Conservation (phyloP, 2,113 vertebrate species). For the Rynchops niger region DNA sequence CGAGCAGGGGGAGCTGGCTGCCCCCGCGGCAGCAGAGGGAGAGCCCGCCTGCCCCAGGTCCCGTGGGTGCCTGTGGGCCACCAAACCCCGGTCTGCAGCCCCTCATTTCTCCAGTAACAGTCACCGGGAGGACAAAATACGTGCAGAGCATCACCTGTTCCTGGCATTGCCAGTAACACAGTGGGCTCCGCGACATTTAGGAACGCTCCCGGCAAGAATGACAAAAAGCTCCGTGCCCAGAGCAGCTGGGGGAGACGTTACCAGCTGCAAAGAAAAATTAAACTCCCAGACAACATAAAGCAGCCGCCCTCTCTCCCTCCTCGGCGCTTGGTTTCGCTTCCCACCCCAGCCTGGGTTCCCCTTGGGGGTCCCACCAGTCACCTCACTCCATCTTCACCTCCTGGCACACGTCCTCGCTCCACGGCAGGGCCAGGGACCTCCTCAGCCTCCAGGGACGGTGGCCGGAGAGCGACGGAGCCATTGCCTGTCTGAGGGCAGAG, state of each 20-base stretch:
- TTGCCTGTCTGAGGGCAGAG: not conserved
- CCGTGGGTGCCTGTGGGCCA: not conserved
- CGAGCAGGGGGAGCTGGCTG: not conserved
- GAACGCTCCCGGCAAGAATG: not conserved
- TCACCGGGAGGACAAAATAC: not conserved
- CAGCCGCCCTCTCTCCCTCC: not conserved
- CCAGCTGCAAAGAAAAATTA: not conserved
- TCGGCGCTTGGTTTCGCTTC: not conserved
- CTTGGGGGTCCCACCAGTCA: not conserved
- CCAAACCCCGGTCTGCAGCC: not conserved
- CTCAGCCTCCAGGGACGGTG: not conserved
- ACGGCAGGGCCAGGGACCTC: not conserved
- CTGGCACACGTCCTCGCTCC: fast-evolving
- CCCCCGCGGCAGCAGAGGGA: not conserved
- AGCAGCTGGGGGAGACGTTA: not conserved
- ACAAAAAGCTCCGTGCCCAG: not conserved
- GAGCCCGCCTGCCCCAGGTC: not conserved
- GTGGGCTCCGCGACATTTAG: not conserved
- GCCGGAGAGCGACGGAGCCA: too few relatives aligned
- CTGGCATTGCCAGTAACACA: not conserved
- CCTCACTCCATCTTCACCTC: not conserved
- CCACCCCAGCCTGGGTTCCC: not conserved
- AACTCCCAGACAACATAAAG: not conserved
- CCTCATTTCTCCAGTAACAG: not conserved
- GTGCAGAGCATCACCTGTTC: not conserved